phyloP scores from a whole-genome alignment of 1,140 invertebrate genomes.

The Dreissena rostriformis region DNA sequence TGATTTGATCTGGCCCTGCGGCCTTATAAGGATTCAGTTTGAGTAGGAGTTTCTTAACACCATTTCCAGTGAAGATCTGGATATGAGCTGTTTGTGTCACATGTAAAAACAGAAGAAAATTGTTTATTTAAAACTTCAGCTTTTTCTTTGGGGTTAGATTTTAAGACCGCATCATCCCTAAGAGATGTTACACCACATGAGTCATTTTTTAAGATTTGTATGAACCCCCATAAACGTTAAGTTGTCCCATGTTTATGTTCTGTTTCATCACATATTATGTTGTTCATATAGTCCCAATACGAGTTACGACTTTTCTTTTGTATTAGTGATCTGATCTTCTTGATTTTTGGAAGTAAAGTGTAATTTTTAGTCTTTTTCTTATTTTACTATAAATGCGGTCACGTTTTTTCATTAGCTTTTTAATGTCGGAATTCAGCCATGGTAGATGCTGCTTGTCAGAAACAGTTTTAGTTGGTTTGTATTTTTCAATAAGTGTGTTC shows the following conservation, averaged over 20 bases:
- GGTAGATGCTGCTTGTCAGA: constrained; percentile 16
- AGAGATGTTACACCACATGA: constrained; percentile 4
- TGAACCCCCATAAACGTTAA: constrained; percentile 14
- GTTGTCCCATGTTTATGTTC: constrained; percentile 18
- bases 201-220: constrained; percentile 11
- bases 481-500: not conserved
- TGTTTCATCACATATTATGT: not conserved
- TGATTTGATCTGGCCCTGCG: constrained; percentile 14
- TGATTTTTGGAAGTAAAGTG: constrained; percentile 5
- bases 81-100: no score
- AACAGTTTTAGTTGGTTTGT: constrained; percentile 1
- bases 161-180: not conserved
- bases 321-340: constrained; percentile 16
- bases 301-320: constrained; percentile 6
- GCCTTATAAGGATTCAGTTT: constrained; percentile 9
- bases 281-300: constrained; percentile 34
- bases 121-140: not conserved
- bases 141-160: not conserved
- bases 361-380: constrained; percentile 23
- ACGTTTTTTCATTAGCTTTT: constrained; percentile 23
- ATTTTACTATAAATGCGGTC: constrained; percentile 22
- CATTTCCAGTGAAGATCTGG: constrained; percentile 1
- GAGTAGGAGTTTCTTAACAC: constrained; percentile 7
- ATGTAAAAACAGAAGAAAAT: no score
- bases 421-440: not conserved